These are phyloP conservation scores for Toxonevra muliebris DNA, from an alignment of 2,888 invertebrate genomes.

Conservation along the genomic window DNA sequence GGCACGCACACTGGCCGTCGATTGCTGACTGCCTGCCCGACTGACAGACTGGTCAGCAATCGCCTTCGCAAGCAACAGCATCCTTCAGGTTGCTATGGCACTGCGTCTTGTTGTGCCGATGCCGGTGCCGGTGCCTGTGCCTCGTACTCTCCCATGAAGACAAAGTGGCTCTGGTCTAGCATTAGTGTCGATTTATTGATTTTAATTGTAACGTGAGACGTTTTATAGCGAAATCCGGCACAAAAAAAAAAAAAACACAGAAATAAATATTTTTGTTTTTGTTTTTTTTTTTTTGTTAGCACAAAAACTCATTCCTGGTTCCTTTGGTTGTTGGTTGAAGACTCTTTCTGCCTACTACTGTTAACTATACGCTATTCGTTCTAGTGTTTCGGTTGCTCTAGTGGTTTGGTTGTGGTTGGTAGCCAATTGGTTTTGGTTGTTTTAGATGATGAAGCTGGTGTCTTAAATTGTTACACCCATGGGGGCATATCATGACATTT, in stretches of 20 bases:
- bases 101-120: too few species aligned
- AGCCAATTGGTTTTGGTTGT: constrained; percentile 27
- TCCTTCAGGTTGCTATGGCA: not conserved
- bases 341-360: too few species aligned
- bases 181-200: constrained; percentile 51
- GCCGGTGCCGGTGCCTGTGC: not conserved
- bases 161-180: constrained; percentile 39
- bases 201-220: constrained; percentile 62
- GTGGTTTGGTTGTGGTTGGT: constrained; percentile 1
- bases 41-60: not conserved
- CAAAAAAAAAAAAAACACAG: constrained; percentile 4
- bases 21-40: constrained; percentile 7
- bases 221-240: constrained; percentile 53
- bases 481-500: constrained; percentile 64
- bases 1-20: constrained; percentile 39
- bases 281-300: too few species aligned
- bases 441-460: constrained; percentile 34
- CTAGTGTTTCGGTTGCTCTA: constrained; percentile 35
- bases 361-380: not conserved
- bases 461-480: constrained; percentile 45
- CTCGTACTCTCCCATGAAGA: constrained; percentile 18
- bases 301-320: too few species aligned
- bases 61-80: not conserved
- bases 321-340: too few species aligned
- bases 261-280: constrained; percentile 13